phyloP scores from a whole-genome alignment of 1,140 invertebrate genomes.

The Octopus sinensis region DNA sequence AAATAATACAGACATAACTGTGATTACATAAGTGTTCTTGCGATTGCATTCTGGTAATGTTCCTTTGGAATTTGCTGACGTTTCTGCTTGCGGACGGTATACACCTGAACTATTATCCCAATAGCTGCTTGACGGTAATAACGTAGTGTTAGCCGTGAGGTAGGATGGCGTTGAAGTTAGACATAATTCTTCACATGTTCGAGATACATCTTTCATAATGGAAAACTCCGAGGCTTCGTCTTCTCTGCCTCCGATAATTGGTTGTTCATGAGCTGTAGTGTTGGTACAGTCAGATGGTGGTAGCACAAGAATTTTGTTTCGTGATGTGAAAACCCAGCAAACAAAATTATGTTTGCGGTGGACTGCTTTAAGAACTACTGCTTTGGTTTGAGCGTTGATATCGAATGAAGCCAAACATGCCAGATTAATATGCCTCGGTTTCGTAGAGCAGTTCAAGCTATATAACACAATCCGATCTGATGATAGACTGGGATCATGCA shows the following conservation, averaged over 20 bases:
- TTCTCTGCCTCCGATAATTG: not conserved
- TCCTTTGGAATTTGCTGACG: not conserved
- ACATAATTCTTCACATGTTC: constrained; percentile 10
- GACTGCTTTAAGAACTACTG: constrained; percentile 6
- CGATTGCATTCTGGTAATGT: not conserved
- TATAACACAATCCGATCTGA: constrained; percentile 23
- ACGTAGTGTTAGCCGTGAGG: not conserved
- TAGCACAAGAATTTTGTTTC: constrained; percentile 23
- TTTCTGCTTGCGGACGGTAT: not conserved
- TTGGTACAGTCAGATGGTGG: constrained; percentile 14
- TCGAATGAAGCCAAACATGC: constrained; percentile 31
- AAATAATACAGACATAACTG: not conserved
- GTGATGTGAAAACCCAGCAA: constrained; percentile 10
- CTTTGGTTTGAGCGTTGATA: constrained; percentile 26
- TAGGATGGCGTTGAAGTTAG: not conserved
- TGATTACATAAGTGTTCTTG: not conserved
- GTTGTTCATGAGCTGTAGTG: constrained; percentile 1
- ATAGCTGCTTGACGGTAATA: not conserved
- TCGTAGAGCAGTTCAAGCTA: constrained; percentile 21
- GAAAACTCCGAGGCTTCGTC: constrained; percentile 2
- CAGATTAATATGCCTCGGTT: constrained; percentile 21
- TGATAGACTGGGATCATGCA: constrained; percentile 12
- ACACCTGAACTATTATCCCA: not conserved
- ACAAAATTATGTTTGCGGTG: not conserved
- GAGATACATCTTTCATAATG: constrained; percentile 12